Conservation (phyloP, 2,888 invertebrate genomes). For the Lasioglossum pauxillum region DNA sequence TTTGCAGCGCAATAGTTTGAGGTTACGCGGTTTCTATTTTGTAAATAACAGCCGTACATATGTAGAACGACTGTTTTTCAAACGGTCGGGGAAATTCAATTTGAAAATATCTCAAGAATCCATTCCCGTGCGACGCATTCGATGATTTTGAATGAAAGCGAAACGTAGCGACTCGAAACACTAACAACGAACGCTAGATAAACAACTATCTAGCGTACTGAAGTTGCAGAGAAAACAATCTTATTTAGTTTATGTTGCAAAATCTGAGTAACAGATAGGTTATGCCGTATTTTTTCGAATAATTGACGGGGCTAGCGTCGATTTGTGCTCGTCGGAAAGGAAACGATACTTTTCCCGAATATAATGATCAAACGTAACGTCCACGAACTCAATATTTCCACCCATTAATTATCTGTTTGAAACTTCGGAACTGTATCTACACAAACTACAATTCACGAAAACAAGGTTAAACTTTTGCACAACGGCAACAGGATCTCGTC, state of each 20-base stretch:
- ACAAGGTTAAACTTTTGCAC: conserved; percentile 49
- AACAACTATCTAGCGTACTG: conserved; percentile 44
- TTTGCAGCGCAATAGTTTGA: conserved; percentile 5
- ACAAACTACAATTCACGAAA: conserved; percentile 38
- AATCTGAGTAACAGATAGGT: conserved; percentile 49
- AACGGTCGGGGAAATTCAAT: conserved; percentile 1
- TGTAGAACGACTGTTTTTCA: conserved; percentile 11
- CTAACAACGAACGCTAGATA: conserved; percentile 33
- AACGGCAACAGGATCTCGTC: conserved; percentile 28
- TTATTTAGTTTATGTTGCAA: conserved; percentile 38
- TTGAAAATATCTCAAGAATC: conserved; percentile 17
- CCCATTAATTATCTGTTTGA: conserved; percentile 54
- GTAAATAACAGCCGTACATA: conserved; percentile 30
- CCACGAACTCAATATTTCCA: conserved; percentile 33
- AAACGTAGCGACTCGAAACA: background rate
- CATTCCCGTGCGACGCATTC: background rate
- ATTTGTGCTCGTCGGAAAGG: background rate
- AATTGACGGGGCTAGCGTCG: conserved; percentile 27
- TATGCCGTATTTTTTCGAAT: conserved; percentile 55
- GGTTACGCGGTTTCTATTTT: conserved; percentile 36
- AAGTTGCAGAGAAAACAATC: conserved; percentile 29
- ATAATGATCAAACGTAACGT: conserved; percentile 36
- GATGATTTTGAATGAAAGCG: conserved; percentile 23
- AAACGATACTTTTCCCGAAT: background rate
- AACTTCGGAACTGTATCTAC: conserved; percentile 34